Percentiles rank a stretch among this genome's conserved stretches.
phyloP scores from a whole-genome alignment of 2,113 vertebrate species.

The Furnarius figulus region DNA sequence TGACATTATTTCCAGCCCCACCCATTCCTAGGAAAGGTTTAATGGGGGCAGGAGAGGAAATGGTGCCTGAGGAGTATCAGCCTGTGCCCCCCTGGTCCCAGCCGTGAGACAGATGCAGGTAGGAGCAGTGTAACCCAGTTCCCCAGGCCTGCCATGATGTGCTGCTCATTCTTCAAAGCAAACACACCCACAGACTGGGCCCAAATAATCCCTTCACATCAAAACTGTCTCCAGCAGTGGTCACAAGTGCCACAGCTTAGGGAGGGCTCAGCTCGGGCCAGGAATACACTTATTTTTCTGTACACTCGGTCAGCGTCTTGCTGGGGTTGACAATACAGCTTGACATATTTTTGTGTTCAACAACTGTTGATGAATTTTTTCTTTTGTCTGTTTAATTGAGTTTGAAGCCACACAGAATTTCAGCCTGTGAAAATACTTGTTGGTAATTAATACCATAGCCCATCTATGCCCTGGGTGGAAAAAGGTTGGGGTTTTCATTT shows the following conservation, averaged over 20 bases:
- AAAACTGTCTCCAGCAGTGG: not conserved
- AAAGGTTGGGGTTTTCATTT: not conserved
- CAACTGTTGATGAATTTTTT: slow-evolving; percentile 37
- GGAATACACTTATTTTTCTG: slow-evolving; percentile 29
- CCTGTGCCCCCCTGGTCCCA: not conserved
- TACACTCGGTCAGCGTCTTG: not conserved
- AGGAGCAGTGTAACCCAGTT: not conserved
- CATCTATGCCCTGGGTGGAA: not conserved
- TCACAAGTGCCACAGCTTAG: not conserved
- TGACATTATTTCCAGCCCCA: not conserved
- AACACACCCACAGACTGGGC: not conserved
- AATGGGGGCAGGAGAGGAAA: not conserved
- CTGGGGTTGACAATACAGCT: not conserved
- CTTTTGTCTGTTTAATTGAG: slow-evolving; percentile 36
- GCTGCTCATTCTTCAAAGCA: not conserved
- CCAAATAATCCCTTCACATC: not conserved
- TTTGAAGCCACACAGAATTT: slow-evolving; percentile 18
- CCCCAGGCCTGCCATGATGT: not conserved
- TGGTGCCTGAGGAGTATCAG: not conserved
- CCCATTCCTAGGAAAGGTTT: not conserved
- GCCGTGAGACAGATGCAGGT: not conserved
- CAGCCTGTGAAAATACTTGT: not conserved
- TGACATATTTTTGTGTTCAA: slow-evolving; percentile 38
- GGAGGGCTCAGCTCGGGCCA: not conserved
- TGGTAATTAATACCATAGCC: slow-evolving; percentile 28